Evolutionary conservation across 2,113 vertebrate species (phyloP).

Genomic region (Oophaga pumilio): DNA sequence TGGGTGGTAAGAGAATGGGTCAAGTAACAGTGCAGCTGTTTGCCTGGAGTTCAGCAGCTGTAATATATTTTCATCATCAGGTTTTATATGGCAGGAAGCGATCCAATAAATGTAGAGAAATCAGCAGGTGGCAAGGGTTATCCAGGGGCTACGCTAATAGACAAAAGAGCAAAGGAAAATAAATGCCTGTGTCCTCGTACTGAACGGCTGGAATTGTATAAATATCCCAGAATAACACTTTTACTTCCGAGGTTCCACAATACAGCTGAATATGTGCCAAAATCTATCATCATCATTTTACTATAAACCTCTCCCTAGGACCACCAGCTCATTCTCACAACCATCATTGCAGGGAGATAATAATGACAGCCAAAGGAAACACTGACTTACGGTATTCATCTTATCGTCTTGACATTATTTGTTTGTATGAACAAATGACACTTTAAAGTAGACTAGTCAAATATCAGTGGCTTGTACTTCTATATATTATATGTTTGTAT

Average conservation of each 20-base stretch:
- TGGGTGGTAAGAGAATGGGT: slow-evolving; percentile 11
- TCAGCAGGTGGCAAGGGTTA: slow-evolving; percentile 49
- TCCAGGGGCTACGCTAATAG: neutral
- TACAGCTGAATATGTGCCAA: neutral
- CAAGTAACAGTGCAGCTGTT: slow-evolving; percentile 29
- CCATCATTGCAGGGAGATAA: neutral
- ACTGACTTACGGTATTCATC: neutral
- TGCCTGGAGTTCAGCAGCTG: slow-evolving; percentile 35
- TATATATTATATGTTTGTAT: too few relatives aligned
- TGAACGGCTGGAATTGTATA: neutral
- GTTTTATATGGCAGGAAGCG: slow-evolving; percentile 29
- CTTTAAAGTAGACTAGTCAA: neutral
- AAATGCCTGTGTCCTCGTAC: neutral
- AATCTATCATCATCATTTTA: neutral
- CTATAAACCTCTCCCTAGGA: neutral
- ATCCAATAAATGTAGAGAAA: slow-evolving; percentile 40
- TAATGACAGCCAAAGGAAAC: neutral
- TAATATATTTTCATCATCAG: slow-evolving; percentile 41
- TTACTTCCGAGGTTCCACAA: neutral
- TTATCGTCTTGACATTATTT: neutral
- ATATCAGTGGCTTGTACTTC: neutral
- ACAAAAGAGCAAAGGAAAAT: neutral
- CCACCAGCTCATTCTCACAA: neutral
- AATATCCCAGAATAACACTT: neutral
- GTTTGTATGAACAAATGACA: neutral